Evolutionary conservation across 2,797 vertebrate genomes (phyloP), one percentile per base, ranked within the genome.

Genomic region (Gobionotothen gibberifrons): DNA sequence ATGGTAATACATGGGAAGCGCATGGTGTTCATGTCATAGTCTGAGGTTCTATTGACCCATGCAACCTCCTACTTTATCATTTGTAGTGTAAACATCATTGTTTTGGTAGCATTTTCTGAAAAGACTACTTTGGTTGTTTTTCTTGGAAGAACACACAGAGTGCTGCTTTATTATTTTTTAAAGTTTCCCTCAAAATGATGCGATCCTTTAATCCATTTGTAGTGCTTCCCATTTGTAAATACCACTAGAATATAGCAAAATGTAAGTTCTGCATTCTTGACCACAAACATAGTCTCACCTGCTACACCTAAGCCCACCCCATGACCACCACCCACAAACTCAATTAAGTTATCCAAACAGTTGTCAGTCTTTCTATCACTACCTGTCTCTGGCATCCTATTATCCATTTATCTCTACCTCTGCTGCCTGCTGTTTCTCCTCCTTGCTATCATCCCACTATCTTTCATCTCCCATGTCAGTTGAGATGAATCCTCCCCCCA

Each of bases 311-410:
- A 80, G 21, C 44, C 29, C 15, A 69, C 48, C 51, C 12, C 36
- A 32, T 62, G 26, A 53, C 48, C 48, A 22, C 66, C 39, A 16
- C 21, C 68, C 59, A 42, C 11, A 22, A 72, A 63, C 29, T 76
- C 65, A 63, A 17, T 84, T 63, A 3, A 62, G 29, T 87, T 93
- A 89, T 91, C 89, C 82, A 32, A 55, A 19, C 73, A 67, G 74
- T 62, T 81, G 78, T 87, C 85, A 90, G 40, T 79, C 67, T 57
- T 58, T 83, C 80, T 83, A 81, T 91, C 86, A 76, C 42, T 76
- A 83, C 82, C 85, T 83, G 73, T 88, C 85, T 84, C 78, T 79
- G 78, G 75, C 85, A 87, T 84, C 90, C 86, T 83, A 81, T 85
- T 84, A 89, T 82, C 76, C 83, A 78, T 85, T 36, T 90, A 88